Percentiles rank a stretch among this genome's conserved stretches.
These are phyloP conservation scores for Caenorhabditis japonica DNA, from an alignment of 2,888 invertebrate species.

Conservation along the genomic window DNA sequence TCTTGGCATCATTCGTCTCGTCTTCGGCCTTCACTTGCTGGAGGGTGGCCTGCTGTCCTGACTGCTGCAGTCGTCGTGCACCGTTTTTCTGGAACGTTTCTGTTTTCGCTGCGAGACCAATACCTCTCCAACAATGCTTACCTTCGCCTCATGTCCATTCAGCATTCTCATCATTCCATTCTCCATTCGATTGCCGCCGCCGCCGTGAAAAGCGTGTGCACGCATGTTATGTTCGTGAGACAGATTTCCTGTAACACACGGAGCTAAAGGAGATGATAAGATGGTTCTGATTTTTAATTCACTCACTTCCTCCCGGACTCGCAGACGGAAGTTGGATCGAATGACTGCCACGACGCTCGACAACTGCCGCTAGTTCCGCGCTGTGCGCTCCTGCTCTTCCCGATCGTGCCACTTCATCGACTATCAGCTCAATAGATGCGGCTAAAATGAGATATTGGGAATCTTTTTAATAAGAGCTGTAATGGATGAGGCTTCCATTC, in stretches of 20 bases:
- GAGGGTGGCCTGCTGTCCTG: background rate
- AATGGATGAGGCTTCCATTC: too few relatives aligned
- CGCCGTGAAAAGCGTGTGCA: conserved; percentile 55
- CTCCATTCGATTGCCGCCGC: conserved; percentile 15
- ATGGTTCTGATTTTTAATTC: too few relatives aligned
- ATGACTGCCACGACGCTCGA: conserved; percentile 29
- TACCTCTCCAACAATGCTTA: background rate
- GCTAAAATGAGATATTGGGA: too few relatives aligned
- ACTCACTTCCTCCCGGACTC: conserved; percentile 46
- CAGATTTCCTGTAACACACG: conserved; percentile 37
- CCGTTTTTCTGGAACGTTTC: conserved; percentile 8
- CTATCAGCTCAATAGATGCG: conserved; percentile 40
- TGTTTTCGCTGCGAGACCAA: too few relatives aligned
- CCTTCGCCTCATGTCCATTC: conserved; percentile 41
- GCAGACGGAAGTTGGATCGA: conserved; percentile 25
- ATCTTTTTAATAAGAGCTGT: too few relatives aligned
- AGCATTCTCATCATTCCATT: conserved; percentile 34
- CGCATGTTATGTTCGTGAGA: conserved; percentile 55
- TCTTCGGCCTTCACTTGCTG: conserved; percentile 33
- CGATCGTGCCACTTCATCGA: conserved; percentile 45
- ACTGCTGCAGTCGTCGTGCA: conserved; percentile 10
- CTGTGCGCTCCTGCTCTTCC: conserved; percentile 18
- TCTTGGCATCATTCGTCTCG: conserved; percentile 43
- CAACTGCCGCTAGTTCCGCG: conserved; percentile 20
- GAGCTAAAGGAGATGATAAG: conserved; percentile 14